phyloP scores from a whole-genome alignment of 37 sponge, comb jelly and placozoan species.

The Spongilla lacustris region DNA sequence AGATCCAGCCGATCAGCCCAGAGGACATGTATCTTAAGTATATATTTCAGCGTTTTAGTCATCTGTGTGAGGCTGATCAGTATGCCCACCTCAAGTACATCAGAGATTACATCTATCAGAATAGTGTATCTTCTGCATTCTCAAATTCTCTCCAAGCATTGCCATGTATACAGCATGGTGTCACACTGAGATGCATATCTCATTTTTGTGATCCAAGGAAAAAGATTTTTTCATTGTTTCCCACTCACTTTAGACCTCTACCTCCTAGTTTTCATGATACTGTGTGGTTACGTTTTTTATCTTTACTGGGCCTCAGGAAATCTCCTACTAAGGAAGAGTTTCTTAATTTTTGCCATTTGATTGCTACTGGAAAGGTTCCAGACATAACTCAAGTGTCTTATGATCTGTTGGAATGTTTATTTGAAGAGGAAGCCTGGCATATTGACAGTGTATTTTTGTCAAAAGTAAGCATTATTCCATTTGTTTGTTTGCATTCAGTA shows the following conservation, averaged over 20 bases:
- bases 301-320: constrained; percentile 7
- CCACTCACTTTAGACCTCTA: constrained; percentile 13
- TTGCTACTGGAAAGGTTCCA: constrained; percentile 6
- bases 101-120: constrained; percentile 22
- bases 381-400: constrained; percentile 8
- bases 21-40: constrained; percentile 26
- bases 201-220: constrained; percentile 22
- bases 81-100: constrained; percentile 44
- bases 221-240: constrained; percentile 38
- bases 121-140: background rate
- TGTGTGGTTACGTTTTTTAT: constrained; percentile 53
- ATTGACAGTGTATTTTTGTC: background rate
- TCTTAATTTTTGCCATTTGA: background rate
- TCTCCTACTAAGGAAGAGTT: constrained; percentile 18
- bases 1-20: constrained; percentile 2
- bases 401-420: background rate
- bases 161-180: constrained; percentile 23
- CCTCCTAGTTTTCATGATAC: background rate
- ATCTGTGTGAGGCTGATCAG: constrained; percentile 29
- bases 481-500: constrained; percentile 16
- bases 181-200: background rate
- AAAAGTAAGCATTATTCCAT: constrained; percentile 33
- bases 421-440: constrained; percentile 12
- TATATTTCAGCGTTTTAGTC: constrained; percentile 41
- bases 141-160: background rate